Percentiles rank a stretch among this genome's conserved stretches.
Evolutionary conservation across 1,140 invertebrate genomes (phyloP).

Genomic region (Lordiphosa stackelbergi): DNA sequence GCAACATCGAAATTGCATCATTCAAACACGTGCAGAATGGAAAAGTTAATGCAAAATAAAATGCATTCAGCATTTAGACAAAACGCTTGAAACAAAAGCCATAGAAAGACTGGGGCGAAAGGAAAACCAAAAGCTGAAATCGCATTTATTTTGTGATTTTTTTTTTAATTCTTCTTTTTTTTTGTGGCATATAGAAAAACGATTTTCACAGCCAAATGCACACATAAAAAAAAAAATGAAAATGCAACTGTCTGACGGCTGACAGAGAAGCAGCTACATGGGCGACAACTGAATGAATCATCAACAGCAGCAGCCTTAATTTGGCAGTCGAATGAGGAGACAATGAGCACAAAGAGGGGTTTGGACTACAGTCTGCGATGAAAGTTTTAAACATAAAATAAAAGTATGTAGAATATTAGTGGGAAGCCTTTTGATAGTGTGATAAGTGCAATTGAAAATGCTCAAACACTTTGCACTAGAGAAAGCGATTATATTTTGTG

Average conservation of each 20-base stretch:
- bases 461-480: too few species aligned
- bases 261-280: slow-evolving; percentile 1
- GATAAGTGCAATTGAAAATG: too few species aligned
- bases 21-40: slow-evolving; percentile 37
- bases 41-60: slow-evolving; percentile 34
- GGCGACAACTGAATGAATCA: slow-evolving; percentile 37
- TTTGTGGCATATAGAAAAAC: slow-evolving; percentile 39
- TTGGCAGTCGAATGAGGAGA: slow-evolving; percentile 25
- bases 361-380: slow-evolving; percentile 46
- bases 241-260: slow-evolving; percentile 36
- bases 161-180: slow-evolving; percentile 7
- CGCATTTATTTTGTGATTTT: not conserved
- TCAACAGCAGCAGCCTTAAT: slow-evolving; percentile 23
- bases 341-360: slow-evolving; percentile 23
- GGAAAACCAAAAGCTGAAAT: not conserved
- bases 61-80: slow-evolving; percentile 32
- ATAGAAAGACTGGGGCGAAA: slow-evolving; percentile 7
- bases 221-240: slow-evolving; percentile 52
- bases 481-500: too few species aligned
- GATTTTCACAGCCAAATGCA: slow-evolving; percentile 65
- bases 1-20: slow-evolving; percentile 35
- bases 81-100: slow-evolving; percentile 26
- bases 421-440: too few species aligned
- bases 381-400: slow-evolving; percentile 23
- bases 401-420: not conserved